Percentiles rank a stretch among this genome's conserved stretches.
phyloP scores from a whole-genome alignment of 2,888 invertebrate genomes.

The Limnephilus rhombicus region DNA sequence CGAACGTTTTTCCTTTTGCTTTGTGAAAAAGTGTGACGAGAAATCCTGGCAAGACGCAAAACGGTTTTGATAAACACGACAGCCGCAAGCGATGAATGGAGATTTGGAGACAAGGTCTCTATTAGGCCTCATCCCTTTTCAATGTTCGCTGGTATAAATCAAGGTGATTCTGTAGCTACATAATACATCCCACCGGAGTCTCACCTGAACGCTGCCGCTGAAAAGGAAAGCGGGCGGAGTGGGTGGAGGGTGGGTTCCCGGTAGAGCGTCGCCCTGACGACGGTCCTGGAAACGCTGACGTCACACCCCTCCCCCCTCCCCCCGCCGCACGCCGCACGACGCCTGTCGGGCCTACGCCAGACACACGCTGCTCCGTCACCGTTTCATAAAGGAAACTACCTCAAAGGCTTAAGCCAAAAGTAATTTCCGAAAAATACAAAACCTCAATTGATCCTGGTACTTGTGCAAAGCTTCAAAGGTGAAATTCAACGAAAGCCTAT shows the following conservation, averaged over 20 bases:
- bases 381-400: conserved; percentile 63
- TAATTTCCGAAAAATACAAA: conserved; percentile 66
- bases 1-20: neutral
- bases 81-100: conserved; percentile 38
- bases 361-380: conserved; percentile 54
- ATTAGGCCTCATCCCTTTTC: conserved; percentile 42
- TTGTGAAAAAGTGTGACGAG: conserved; percentile 14
- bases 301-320: conserved; percentile 51
- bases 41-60: neutral
- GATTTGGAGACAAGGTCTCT: conserved; percentile 48
- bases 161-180: conserved; percentile 43
- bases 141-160: conserved; percentile 28
- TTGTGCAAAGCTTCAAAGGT: conserved; percentile 57
- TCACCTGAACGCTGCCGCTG: conserved; percentile 53
- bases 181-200: conserved; percentile 41
- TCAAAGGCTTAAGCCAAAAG: conserved; percentile 66
- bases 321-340: conserved; percentile 32
- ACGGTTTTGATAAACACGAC: conserved; percentile 39
- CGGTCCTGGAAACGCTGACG: conserved; percentile 65
- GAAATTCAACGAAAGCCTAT: conserved; percentile 43
- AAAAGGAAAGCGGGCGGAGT: neutral
- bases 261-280: conserved; percentile 63
- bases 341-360: conserved; percentile 45
- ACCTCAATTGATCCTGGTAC: conserved; percentile 62
- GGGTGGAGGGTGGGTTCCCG: conserved; percentile 39